Evolutionary conservation across 2,797 vertebrate genomes (phyloP).

Genomic region (Sebastes trivittatus): DNA sequence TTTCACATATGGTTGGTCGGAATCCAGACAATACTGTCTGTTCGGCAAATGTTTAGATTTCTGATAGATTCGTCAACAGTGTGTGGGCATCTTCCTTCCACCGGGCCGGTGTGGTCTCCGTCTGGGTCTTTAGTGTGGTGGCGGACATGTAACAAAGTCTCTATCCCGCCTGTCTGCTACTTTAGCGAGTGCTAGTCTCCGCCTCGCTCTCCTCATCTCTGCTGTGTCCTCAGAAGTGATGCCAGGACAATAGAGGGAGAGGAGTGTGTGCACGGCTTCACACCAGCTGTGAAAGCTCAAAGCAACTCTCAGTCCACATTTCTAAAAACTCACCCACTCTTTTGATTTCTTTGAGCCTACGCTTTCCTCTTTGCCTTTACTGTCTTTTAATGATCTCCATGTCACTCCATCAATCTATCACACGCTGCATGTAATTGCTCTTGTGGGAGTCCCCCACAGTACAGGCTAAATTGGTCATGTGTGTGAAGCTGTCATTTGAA

Average conservation of each 20-base stretch:
- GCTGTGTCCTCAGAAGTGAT: slow-evolving; percentile 74
- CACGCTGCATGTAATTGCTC: slow-evolving; percentile 4
- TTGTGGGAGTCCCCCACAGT: neutral
- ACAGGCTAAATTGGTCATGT: slow-evolving; percentile 1
- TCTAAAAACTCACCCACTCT: slow-evolving; percentile 53
- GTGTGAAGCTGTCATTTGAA: slow-evolving; percentile 9
- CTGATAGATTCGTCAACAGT: slow-evolving; percentile 62
- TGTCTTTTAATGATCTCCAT: slow-evolving; percentile 53
- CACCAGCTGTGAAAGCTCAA: slow-evolving; percentile 82
- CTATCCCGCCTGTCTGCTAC: slow-evolving; percentile 64
- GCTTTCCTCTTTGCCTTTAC: slow-evolving; percentile 55
- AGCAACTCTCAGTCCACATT: slow-evolving; percentile 66
- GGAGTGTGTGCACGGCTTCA: slow-evolving; percentile 61
- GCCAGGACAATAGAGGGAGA: slow-evolving; percentile 76
- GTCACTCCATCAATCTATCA: slow-evolving; percentile 46
- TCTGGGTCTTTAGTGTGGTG: slow-evolving; percentile 55
- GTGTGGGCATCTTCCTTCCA: slow-evolving; percentile 71
- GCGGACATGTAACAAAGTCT: slow-evolving; percentile 55
- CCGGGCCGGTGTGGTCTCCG: slow-evolving; percentile 51
- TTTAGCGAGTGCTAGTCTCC: slow-evolving; percentile 59
- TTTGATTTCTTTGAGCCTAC: slow-evolving; percentile 66
- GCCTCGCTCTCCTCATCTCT: slow-evolving; percentile 55
- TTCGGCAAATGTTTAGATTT: slow-evolving; percentile 55
- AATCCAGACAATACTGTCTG: slow-evolving; percentile 43
- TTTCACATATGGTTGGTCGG: slow-evolving; percentile 61